These are phyloP conservation scores for Callipepla squamata DNA, from an alignment of 2,113 vertebrate genomes.

Conservation along the genomic window DNA sequence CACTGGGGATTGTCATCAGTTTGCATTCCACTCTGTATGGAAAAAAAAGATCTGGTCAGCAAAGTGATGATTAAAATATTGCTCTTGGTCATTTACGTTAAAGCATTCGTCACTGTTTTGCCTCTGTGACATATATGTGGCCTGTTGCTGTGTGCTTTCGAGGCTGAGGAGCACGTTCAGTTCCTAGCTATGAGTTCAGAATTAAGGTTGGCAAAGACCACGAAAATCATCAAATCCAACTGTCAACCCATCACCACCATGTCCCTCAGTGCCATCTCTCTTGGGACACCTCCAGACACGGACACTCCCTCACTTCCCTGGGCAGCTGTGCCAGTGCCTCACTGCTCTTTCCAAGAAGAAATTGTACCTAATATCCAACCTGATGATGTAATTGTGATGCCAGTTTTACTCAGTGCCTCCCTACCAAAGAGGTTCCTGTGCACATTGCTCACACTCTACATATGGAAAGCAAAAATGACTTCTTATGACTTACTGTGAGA, in stretches of 20 bases:
- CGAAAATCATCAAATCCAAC: no score
- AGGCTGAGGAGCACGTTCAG: background rate
- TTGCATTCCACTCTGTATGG: background rate
- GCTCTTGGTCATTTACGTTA: background rate
- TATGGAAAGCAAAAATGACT: fast-evolving
- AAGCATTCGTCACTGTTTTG: fast-evolving
- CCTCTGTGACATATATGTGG: background rate
- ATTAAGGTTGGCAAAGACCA: no score
- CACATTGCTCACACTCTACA: background rate
- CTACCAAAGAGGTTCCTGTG: background rate
- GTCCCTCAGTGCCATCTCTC: no score
- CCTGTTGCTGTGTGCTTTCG: background rate
- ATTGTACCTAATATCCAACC: no score
- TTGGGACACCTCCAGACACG: no score
- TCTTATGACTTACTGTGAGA: background rate
- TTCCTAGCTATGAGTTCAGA: background rate
- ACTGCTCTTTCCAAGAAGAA: no score
- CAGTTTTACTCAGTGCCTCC: background rate
- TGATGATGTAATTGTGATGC: background rate
- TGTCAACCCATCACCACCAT: no score
- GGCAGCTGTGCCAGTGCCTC: no score
- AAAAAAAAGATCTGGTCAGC: background rate
- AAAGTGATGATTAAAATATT: background rate
- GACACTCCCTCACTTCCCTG: no score
- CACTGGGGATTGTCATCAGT: background rate